Base-by-base conservation (phyloP, 2,113 vertebrate genomes). In the Trogon surrucura region DNA sequence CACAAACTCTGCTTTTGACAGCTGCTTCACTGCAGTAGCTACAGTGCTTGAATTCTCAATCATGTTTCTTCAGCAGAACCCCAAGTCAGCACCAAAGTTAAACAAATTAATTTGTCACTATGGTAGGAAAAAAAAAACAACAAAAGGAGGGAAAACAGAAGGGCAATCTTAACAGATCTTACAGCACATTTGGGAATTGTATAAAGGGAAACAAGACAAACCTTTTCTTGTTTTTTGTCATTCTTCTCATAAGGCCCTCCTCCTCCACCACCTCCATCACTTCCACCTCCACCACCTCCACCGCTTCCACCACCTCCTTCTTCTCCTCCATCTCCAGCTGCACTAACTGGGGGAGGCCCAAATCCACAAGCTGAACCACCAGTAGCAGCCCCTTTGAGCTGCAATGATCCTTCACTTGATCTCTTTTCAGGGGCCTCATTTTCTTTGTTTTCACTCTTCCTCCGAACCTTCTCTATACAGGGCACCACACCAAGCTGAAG, bases 401-500 rank as follows among this genome's bases (percentile, higher is more conserved):
- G 98, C 72, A 98, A 98, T 15, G 96, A 97, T 23, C 98, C 95
- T 86, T 99, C 99, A 95, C 99, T 99, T 89, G 97, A 95, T 36
- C 98, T 98, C n/a, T 98, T 98, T 91, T 99, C 98, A 60, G 92
- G 56, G 23, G 93, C 81, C 67, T 99, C 98, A 34, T 99, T 99
- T 97, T 99, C 99, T 95, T 99, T 99, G 97, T 99, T 99, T 64
- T 99, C 99, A 10, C 98, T 97, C 97, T 99, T 99, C 95, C 98
- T 98, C 62, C 98, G 97, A 45, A 98, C 98, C 91, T 99, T 99
- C 74, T 98, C 98, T 71, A 99, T 98, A 48, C 98, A 98, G 15
- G 99, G 99, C 53, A 99, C 99, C 65, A 99, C 99, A 1, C 99
- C 98, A 80, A 99, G 98, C 88, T 99, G 99, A 93, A 99, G 98